Base-by-base conservation (phyloP, 1,140 invertebrate genomes). In the Rhopalosiphum padi region DNA sequence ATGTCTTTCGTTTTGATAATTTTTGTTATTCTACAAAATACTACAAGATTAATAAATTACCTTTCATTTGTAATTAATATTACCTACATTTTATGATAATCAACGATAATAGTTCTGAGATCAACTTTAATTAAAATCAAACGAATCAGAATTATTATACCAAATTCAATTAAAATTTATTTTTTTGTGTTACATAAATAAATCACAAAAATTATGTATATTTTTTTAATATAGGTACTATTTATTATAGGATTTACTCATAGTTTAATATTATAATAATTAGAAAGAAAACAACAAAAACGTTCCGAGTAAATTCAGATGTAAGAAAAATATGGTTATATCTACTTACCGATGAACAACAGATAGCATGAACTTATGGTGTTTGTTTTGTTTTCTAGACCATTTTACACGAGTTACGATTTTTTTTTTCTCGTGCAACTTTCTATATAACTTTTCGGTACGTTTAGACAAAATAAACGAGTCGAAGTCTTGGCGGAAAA, bases 391-490 rank as follows among this genome's bases (percentile, higher is more conserved):
- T 46, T 86, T 86, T 86, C 25, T 43, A 43, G 22, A 41, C 41
- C 37, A 43, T 41, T 86, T 86, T 87, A n/a, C 41, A 48, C 43
- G 25, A 87, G 85, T 87, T n/a, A 48, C 23, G 1, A 2, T 46
- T 87, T 48, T 87, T 43, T 87, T 43, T n/a, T 30, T 87, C 85
- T 15, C 30, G 41, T 1, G 25, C 85, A 86, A 43, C 43, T 46
- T 87, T 87, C 85, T 87, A 7, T 21, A 87, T 46, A 87, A 87
- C 85, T 87, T 87, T 87, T n/a, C 5, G 25, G 82, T 23, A 22
- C 23, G 85, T 48, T 48, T 46, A 48, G 43, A 87, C 15, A n/a
- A 87, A 87, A 87, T 43, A 46, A 43, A 87, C 85, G 85, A 30
- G 25, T 25, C 25, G 43, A 18, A 86, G 11, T 86, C 43, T 86